Percentiles rank a stretch among this genome's conserved stretches.
phyloP scores from a whole-genome alignment of 2,113 vertebrate genomes.

The Marmota monax region DNA sequence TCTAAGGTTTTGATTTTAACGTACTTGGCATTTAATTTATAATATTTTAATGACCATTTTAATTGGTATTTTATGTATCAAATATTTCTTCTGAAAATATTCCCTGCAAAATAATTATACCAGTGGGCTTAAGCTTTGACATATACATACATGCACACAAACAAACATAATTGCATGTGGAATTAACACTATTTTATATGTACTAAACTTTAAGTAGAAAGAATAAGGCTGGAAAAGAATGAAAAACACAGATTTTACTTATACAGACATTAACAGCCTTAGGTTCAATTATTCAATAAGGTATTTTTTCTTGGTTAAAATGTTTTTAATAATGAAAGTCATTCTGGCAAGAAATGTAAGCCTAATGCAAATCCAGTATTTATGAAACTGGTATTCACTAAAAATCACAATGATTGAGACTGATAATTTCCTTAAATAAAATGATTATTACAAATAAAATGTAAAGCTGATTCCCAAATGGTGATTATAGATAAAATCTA shows the following conservation, averaged over 20 bases:
- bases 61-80: constrained; percentile 5
- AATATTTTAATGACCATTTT: neutral
- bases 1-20: constrained; percentile 31
- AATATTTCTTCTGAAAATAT: constrained; percentile 49
- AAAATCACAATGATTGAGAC: constrained; percentile 15
- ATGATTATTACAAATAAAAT: constrained; percentile 18
- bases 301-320: neutral
- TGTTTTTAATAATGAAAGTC: constrained; percentile 17
- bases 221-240: neutral
- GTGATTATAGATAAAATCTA: constrained; percentile 13
- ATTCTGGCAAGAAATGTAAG: constrained; percentile 8
- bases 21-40: neutral
- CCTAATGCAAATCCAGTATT: neutral
- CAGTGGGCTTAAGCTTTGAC: neutral
- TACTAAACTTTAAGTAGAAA: constrained; percentile 6
- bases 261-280: neutral
- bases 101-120: neutral
- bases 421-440: neutral
- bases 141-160: neutral
- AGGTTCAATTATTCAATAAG: constrained; percentile 29
- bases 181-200: neutral
- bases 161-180: neutral
- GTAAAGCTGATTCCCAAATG: neutral
- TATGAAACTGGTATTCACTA: constrained; percentile 40
- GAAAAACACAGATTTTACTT: constrained; percentile 6